These are phyloP conservation scores for Poecilia picta DNA, from an alignment of 2,797 vertebrate species.

Conservation along the genomic window DNA sequence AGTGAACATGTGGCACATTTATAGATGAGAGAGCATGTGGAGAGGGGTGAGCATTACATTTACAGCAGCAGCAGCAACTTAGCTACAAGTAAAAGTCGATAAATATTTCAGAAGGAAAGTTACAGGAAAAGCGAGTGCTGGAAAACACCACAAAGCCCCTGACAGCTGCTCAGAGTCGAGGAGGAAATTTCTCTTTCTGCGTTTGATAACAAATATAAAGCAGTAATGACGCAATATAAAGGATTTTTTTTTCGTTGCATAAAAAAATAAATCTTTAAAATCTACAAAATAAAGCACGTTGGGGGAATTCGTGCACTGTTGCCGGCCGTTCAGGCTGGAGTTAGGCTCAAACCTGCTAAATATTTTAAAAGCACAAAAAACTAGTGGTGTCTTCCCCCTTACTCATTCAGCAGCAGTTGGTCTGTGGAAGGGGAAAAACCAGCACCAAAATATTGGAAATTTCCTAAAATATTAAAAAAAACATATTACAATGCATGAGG, in stretches of 20 bases:
- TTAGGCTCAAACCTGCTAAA: constrained; percentile 62
- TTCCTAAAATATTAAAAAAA: constrained; percentile 11
- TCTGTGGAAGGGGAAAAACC: constrained; percentile 28
- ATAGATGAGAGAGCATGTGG: constrained; percentile 17
- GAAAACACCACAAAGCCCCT: constrained; percentile 26
- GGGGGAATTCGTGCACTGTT: constrained; percentile 25
- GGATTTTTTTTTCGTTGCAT: not conserved
- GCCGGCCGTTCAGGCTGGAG: constrained; percentile 45
- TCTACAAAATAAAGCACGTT: constrained; percentile 8
- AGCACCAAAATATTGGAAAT: constrained; percentile 22
- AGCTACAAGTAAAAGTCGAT: constrained; percentile 51
- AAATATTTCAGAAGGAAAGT: constrained; percentile 66
- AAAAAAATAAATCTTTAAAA: not conserved
- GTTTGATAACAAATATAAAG: constrained; percentile 17
- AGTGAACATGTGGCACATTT: constrained; percentile 22
- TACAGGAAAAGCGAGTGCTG: constrained; percentile 26
- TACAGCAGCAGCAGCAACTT: constrained; percentile 54
- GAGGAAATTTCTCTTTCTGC: constrained; percentile 36
- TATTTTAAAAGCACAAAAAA: constrained; percentile 68
- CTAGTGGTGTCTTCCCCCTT: constrained; percentile 42
- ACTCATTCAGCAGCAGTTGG: constrained; percentile 35
- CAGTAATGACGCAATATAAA: not conserved
- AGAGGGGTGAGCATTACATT: constrained; percentile 28
- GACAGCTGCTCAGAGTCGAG: constrained; percentile 25
- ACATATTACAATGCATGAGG: constrained; percentile 19